phyloP scores from a whole-genome alignment of 2,888 invertebrate species.

The Saturnia japonica region DNA sequence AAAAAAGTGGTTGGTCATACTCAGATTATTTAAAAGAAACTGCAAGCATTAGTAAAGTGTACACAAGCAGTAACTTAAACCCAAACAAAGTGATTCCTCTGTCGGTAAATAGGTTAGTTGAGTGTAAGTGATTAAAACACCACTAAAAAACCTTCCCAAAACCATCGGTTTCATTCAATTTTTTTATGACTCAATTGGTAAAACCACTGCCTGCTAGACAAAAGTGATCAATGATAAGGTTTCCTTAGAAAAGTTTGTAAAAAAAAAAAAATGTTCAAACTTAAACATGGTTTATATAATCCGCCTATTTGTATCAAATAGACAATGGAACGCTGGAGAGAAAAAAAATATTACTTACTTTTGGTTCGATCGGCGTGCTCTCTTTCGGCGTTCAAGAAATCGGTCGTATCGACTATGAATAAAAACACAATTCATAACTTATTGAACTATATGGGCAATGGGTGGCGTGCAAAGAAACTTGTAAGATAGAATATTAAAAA shows the following conservation, averaged over 20 bases:
- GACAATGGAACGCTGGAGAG: conserved; percentile 22
- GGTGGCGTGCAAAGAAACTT: conserved; percentile 12
- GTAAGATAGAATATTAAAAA: background rate
- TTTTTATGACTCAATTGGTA: too few relatives aligned
- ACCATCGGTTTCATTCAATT: too few relatives aligned
- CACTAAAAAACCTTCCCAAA: too few relatives aligned
- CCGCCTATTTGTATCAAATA: background rate
- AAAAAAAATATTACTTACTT: conserved; percentile 51
- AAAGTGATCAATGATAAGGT: too few relatives aligned
- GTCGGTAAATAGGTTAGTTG: too few relatives aligned
- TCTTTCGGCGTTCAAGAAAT: conserved; percentile 74
- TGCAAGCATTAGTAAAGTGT: background rate
- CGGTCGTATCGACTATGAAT: conserved; percentile 62
- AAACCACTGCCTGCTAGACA: too few relatives aligned
- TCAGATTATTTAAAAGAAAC: background rate
- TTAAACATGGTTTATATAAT: too few relatives aligned
- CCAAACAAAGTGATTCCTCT: background rate
- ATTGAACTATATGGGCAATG: background rate
- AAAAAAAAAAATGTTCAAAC: too few relatives aligned
- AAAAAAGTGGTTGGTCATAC: background rate
- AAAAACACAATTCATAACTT: conserved; percentile 19
- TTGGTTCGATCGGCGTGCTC: conserved; percentile 69
- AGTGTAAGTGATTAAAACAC: too few relatives aligned
- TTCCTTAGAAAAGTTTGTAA: too few relatives aligned
- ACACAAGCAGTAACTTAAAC: background rate